Base-by-base conservation (phyloP, 2,797 vertebrate species). In the Pelochelys cantorii region DNA sequence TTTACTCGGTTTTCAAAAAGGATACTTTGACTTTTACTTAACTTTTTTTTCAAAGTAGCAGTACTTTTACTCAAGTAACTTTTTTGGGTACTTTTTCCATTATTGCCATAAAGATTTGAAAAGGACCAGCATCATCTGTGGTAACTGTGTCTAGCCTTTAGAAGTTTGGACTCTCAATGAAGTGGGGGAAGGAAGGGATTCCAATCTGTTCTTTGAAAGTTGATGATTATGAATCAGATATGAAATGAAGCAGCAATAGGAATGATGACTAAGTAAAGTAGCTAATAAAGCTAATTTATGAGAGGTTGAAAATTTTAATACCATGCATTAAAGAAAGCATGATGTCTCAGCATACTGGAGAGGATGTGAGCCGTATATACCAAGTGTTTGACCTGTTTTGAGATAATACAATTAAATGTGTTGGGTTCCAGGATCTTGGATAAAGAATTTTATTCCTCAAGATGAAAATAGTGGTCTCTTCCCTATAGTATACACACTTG, bases 191-290 rank as follows among this genome's bases (percentile, higher is more conserved):
- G 90, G 87, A 74, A 94, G 68, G 77, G 54, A 93, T 81, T 89
- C 84, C 89, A 94, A 93, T 97, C 94, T 93, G 94, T 90, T 95
- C 93, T 94, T 96, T 8, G 3, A 93, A 96, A 97, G 87, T 89
- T 92, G 92, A 27, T 84, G 81, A 94, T 95, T 94, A 94, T 95
- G 92, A 97, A 95, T 97, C 95, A 94, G 92, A 84, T 95, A 90
- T 84, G 56, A 95, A 97, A 97, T 87, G 86, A 97, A 97, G 91
- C 91, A 96, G 93, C 94, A 97, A 96, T 93, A 95, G 94, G 88
- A 97, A 94, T 91, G 89, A 96, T 95, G 95, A 95, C 93, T 92
- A 96, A 97, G 95, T 95, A 94, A 97, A 97, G 95, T 85, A 92
- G 77, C 89, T 86, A 93, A 96, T 95, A 97, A 97, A 96, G 92